These are phyloP conservation scores for Lepus europaeus DNA, from an alignment of 2,113 vertebrate genomes.

Conservation along the genomic window DNA sequence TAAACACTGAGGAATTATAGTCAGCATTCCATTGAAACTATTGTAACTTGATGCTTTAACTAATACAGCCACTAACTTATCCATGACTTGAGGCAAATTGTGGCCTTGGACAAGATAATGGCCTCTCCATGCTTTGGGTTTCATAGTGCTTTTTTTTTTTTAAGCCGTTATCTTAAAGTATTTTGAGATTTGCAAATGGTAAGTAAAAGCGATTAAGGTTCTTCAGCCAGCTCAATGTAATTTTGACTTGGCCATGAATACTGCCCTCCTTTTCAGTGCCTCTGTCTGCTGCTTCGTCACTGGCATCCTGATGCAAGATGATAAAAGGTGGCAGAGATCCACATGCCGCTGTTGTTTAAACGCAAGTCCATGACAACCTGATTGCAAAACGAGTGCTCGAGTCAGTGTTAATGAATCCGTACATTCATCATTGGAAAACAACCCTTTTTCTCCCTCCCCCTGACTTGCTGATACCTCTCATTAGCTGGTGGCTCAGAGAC, in stretches of 20 bases:
- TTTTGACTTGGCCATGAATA: constrained; percentile 17
- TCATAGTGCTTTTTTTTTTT: neutral
- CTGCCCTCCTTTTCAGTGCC: neutral
- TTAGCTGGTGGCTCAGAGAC: constrained; percentile 77
- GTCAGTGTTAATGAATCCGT: constrained; percentile 56
- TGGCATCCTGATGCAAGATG: constrained; percentile 6
- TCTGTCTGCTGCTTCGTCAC: constrained; percentile 27
- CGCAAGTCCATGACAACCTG: constrained; percentile 39
- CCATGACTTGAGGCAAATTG: neutral
- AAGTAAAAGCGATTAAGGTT: neutral
- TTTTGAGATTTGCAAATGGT: constrained; percentile 16
- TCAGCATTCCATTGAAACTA: constrained; percentile 6
- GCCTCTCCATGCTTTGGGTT: constrained; percentile 10
- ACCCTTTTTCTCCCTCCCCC: constrained; percentile 50
- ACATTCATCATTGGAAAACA: constrained; percentile 69
- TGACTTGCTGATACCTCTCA: constrained; percentile 77
- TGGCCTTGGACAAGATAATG: neutral
- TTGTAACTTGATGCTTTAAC: neutral
- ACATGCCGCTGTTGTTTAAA: constrained; percentile 54
- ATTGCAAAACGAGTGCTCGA: constrained; percentile 34
- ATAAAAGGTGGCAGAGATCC: constrained; percentile 34
- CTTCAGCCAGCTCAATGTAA: neutral
- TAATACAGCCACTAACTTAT: neutral
- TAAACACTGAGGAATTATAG: neutral
- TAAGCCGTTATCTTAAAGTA: neutral